Percentiles rank a stretch among this genome's conserved stretches.
Evolutionary conservation across 2,797 vertebrate genomes (phyloP).

Genomic region (Paguma larvata): DNA sequence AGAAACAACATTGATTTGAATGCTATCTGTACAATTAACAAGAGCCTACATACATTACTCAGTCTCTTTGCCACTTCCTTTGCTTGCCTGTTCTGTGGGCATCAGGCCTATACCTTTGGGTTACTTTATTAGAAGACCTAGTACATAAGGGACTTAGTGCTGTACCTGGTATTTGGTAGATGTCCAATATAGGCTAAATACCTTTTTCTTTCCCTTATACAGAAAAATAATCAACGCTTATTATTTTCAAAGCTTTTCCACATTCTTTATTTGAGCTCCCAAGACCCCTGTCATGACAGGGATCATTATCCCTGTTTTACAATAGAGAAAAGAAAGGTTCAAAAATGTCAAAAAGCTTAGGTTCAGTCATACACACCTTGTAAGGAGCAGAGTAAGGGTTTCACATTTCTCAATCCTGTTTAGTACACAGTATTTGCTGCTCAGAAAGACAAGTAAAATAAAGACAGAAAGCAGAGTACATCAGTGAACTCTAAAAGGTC

Average conservation of each 20-base stretch:
- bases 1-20: constrained; percentile 10
- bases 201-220: not conserved
- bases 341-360: not conserved
- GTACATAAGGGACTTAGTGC: not conserved
- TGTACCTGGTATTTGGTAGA: not conserved
- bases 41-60: not conserved
- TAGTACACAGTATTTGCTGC: not conserved
- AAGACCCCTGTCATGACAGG: not conserved
- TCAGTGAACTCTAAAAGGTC: not conserved
- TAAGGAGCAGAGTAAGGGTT: not conserved
- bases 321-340: constrained; percentile 24
- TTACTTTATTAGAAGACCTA: not conserved
- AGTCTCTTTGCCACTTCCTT: not conserved
- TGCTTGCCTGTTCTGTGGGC: not conserved
- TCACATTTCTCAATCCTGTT: not conserved
- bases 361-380: not conserved
- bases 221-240: constrained; percentile 8
- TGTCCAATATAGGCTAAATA: not conserved
- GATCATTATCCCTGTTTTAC: constrained; percentile 5
- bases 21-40: not conserved
- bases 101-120: not conserved
- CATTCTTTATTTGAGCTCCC: not conserved
- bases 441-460: not conserved
- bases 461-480: not conserved
- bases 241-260: constrained; percentile 14